These are phyloP conservation scores for Lepus townsendii DNA, from an alignment of 2,797 vertebrate species.

Conservation along the genomic window DNA sequence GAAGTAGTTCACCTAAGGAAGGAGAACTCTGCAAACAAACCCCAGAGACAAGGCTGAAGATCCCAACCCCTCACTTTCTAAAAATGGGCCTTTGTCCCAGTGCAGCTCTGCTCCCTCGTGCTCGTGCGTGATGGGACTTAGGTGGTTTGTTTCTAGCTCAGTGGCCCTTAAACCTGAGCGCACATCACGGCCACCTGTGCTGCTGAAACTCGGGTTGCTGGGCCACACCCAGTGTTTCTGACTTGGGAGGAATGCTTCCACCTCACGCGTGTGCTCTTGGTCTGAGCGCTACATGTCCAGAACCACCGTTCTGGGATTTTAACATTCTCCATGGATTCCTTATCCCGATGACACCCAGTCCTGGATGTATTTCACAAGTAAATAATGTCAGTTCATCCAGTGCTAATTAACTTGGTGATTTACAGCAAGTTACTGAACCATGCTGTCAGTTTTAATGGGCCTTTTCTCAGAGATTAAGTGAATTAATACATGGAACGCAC, in stretches of 20 bases:
- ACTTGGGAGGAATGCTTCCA: not conserved
- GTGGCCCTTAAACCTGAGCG: not conserved
- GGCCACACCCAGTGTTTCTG: not conserved
- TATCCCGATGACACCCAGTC: not conserved
- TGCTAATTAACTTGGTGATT: not conserved
- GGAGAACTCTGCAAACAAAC: not conserved
- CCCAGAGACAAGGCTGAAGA: not conserved
- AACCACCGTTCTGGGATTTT: not conserved
- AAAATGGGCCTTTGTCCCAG: not conserved
- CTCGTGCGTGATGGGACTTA: not conserved
- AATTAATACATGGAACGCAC: not conserved
- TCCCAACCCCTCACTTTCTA: not conserved
- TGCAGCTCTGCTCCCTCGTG: not conserved
- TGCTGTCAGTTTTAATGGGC: not conserved
- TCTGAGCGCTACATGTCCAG: not conserved
- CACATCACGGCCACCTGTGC: not conserved
- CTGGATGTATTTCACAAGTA: not conserved
- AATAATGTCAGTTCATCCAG: conserved; percentile 9
- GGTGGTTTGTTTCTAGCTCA: not conserved
- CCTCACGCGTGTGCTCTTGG: not conserved
- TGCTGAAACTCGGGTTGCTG: not conserved
- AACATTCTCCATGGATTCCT: not conserved
- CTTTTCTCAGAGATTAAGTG: not conserved
- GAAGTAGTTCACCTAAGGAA: not conserved
- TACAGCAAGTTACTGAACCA: not conserved